phyloP scores from a whole-genome alignment of 2,797 vertebrate species.

The Falco columbarius region DNA sequence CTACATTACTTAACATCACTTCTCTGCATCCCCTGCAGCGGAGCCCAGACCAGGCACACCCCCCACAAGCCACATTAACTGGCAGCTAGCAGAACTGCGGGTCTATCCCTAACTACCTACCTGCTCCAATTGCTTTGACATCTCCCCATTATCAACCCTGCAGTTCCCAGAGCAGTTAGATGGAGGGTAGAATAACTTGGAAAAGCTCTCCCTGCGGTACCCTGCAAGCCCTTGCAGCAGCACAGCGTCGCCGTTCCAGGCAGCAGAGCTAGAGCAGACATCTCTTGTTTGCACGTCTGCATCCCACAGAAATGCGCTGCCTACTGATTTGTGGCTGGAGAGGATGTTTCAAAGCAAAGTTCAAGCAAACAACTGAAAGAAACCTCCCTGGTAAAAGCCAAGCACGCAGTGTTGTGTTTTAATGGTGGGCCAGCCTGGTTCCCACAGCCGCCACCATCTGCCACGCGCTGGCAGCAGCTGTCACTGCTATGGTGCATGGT shows the following conservation, averaged over 20 bases:
- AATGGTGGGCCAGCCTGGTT: not conserved
- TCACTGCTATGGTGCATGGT: accelerated
- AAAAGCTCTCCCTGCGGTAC: not conserved
- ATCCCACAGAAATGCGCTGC: constrained; percentile 1
- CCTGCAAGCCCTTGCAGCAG: not conserved
- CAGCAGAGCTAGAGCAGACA: not conserved
- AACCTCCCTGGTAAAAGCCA: not conserved
- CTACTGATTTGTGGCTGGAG: constrained; percentile 23
- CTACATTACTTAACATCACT: not conserved
- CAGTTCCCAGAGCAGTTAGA: not conserved
- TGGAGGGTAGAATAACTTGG: not conserved
- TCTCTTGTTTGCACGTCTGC: not conserved
- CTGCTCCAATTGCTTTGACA: not conserved
- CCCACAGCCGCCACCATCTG: accelerated
- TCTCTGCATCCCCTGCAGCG: not conserved
- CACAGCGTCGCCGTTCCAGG: not conserved
- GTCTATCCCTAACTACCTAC: not conserved
- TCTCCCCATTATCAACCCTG: not conserved
- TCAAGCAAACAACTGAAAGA: not conserved
- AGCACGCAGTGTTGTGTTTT: not conserved
- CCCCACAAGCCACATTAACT: accelerated
- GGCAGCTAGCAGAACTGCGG: not conserved
- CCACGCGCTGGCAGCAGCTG: accelerated
- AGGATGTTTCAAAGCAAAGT: not conserved
- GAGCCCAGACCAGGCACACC: not conserved